Conservation (phyloP, 2,888 invertebrate genomes). For the Leptogaster cylindrica region DNA sequence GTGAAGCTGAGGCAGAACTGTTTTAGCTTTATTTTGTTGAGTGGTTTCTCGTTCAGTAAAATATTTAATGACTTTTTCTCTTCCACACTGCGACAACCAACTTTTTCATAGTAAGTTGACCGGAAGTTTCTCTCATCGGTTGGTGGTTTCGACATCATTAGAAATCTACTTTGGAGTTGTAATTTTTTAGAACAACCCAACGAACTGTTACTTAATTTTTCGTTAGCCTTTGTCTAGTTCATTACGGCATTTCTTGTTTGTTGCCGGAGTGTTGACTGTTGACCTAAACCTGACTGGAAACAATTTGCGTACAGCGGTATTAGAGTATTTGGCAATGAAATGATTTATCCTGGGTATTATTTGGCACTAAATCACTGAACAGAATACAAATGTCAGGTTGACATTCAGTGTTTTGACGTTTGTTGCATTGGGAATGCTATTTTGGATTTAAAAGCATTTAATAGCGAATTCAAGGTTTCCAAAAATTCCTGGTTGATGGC, state of each 20-base stretch:
- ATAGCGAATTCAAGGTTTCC: background rate
- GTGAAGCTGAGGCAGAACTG: conserved; percentile 86
- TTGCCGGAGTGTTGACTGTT: no score
- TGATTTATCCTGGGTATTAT: background rate
- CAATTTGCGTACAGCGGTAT: no score
- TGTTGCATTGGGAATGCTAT: conserved; percentile 7
- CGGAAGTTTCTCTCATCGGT: conserved; percentile 81
- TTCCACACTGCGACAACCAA: conserved; percentile 88
- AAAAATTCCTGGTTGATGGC: conserved; percentile 54
- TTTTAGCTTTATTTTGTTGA: conserved; percentile 78
- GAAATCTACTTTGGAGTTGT: no score
- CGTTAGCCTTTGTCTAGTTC: no score
- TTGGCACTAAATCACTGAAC: background rate
- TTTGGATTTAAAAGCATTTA: background rate
- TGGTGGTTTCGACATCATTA: no score
- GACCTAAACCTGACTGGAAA: no score
- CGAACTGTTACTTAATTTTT: no score
- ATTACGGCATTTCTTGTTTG: no score
- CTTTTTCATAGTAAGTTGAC: conserved; percentile 83
- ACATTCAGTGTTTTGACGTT: background rate
- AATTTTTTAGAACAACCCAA: no score
- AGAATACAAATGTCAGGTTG: background rate
- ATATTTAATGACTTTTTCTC: conserved; percentile 90
- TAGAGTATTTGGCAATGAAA: background rate
- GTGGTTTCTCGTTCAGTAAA: conserved; percentile 81